Conservation (phyloP, 2,113 vertebrate species). For the Serinus canaria region DNA sequence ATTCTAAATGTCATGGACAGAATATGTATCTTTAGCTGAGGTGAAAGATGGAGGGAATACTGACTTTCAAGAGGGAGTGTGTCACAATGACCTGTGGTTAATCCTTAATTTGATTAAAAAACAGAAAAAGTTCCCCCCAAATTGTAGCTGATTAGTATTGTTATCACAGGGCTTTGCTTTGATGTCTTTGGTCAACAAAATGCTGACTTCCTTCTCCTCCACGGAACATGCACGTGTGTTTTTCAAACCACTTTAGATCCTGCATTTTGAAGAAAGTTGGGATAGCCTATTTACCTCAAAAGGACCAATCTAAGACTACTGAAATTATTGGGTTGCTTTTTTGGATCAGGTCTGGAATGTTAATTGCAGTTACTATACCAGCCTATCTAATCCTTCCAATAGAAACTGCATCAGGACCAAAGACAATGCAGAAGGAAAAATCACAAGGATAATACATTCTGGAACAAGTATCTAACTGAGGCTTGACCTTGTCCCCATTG, state of each 20-base stretch:
- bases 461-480: not conserved
- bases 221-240: not conserved
- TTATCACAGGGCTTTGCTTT: not conserved
- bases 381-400: not conserved
- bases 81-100: not conserved
- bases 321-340: constrained; percentile 11
- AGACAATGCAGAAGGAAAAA: not conserved
- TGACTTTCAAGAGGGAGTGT: not conserved
- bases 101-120: not conserved
- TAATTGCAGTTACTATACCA: not conserved
- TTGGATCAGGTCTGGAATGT: not conserved
- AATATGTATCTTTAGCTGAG: not conserved
- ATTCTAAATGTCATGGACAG: not conserved
- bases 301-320: not conserved
- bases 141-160: not conserved
- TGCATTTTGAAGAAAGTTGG: not conserved
- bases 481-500: not conserved
- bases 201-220: not conserved
- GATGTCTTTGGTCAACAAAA: not conserved
- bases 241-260: not conserved
- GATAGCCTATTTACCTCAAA: not conserved
- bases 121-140: not conserved
- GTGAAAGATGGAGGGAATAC: not conserved
- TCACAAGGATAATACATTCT: not conserved
- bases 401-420: not conserved